phyloP scores from a whole-genome alignment of 2,797 vertebrate genomes.

The Chromobotia macracanthus region DNA sequence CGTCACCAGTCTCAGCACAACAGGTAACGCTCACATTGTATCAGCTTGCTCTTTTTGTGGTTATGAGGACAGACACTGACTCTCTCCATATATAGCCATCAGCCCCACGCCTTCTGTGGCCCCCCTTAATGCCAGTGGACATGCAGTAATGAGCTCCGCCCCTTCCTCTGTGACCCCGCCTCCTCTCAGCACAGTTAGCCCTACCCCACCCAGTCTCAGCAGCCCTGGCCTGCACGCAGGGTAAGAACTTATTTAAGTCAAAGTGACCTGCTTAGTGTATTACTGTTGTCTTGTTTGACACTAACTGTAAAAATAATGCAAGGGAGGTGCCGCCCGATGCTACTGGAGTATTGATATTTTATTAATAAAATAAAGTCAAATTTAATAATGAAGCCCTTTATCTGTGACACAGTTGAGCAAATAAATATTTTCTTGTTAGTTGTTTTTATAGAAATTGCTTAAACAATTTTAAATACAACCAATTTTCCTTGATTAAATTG shows the following conservation, averaged over 20 bases:
- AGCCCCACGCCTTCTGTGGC: constrained; percentile 80
- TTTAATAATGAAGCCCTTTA: too few species aligned
- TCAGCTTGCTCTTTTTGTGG: neutral
- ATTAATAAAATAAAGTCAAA: too few species aligned
- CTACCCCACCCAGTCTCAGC: constrained; percentile 78
- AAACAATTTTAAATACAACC: too few species aligned
- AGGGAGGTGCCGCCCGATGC: too few species aligned
- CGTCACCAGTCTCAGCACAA: constrained; percentile 89
- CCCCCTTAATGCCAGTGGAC: constrained; percentile 80
- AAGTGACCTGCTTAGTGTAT: too few species aligned
- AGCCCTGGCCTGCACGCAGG: constrained; percentile 80
- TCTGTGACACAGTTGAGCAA: too few species aligned
- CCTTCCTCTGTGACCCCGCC: constrained; percentile 83
- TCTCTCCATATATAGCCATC: constrained; percentile 72
- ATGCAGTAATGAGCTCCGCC: constrained; percentile 76
- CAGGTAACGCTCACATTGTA: constrained; percentile 75
- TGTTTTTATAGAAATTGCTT: too few species aligned
- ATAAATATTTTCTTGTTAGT: too few species aligned
- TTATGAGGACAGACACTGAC: neutral
- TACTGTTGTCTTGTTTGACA: too few species aligned
- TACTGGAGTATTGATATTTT: too few species aligned
- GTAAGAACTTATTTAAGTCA: constrained; percentile 71
- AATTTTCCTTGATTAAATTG: too few species aligned
- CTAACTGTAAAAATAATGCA: too few species aligned
- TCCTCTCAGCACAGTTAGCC: constrained; percentile 85